Evolutionary conservation across 2,888 invertebrate species (phyloP).

Genomic region (Melanostoma scalare): DNA sequence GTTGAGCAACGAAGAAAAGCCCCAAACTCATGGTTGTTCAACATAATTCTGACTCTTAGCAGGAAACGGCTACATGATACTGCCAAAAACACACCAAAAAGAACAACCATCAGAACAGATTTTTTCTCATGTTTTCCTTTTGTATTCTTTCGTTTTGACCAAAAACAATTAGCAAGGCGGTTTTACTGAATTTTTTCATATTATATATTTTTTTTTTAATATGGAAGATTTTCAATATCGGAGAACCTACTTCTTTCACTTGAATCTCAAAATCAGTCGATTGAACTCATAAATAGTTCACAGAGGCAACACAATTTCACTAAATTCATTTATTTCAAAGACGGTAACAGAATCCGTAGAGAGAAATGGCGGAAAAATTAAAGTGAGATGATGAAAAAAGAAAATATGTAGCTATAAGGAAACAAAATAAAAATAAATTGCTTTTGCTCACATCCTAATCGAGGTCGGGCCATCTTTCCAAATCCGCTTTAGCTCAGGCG

Average conservation of each 20-base stretch:
- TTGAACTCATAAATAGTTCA: slow-evolving; percentile 33
- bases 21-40: neutral
- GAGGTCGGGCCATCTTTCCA: slow-evolving; percentile 57
- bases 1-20: neutral
- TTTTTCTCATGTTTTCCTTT: neutral
- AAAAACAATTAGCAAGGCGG: neutral
- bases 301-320: slow-evolving; percentile 51
- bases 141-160: no score
- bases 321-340: slow-evolving; percentile 38
- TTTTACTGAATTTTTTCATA: neutral
- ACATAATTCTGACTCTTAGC: neutral
- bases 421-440: slow-evolving; percentile 48
- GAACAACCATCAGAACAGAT: neutral
- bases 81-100: neutral
- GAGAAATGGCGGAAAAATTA: neutral
- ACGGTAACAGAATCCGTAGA: slow-evolving; percentile 33
- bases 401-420: neutral
- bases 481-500: slow-evolving; percentile 38
- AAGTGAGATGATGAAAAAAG: neutral
- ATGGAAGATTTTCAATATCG: neutral
- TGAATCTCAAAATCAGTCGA: slow-evolving; percentile 34
- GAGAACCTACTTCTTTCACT: slow-evolving; percentile 21
- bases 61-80: neutral
- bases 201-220: neutral
- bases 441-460: slow-evolving; percentile 61